Evolutionary conservation across 2,888 invertebrate genomes (phyloP).

Genomic region (Pollenia labialis): DNA sequence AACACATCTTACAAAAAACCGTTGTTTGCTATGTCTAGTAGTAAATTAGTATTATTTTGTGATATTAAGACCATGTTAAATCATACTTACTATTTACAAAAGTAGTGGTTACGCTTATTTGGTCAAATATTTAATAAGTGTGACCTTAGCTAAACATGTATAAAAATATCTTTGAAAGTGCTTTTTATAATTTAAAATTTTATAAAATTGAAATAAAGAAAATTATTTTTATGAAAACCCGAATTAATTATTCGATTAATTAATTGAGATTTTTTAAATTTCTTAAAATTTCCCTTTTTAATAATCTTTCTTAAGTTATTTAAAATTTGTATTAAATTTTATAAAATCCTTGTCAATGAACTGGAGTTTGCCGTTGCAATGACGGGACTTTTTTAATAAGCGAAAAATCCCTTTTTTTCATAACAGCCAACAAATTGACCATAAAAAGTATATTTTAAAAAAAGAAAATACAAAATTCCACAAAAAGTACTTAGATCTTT

Average conservation of each 20-base stretch:
- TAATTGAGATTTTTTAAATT: too few species aligned
- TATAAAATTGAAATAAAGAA: background rate
- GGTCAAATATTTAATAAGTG: too few species aligned
- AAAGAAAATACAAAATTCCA: background rate
- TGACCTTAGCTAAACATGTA: too few species aligned
- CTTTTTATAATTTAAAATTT: background rate
- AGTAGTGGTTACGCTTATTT: too few species aligned
- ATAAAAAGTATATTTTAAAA: slow-evolving; percentile 21
- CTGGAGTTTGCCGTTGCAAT: background rate
- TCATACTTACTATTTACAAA: too few species aligned
- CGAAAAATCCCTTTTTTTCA: slow-evolving; percentile 17
- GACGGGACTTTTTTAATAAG: slow-evolving; percentile 3
- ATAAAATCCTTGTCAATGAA: background rate
- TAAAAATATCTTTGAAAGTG: background rate
- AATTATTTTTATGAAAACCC: background rate
- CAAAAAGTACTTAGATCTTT: background rate
- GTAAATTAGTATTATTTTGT: too few species aligned
- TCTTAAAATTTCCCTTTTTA: too few species aligned
- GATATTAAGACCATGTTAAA: too few species aligned
- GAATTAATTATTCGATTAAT: background rate
- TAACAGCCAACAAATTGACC: background rate
- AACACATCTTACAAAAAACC: too few species aligned
- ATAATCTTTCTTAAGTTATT: background rate
- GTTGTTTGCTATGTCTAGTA: too few species aligned
- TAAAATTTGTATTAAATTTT: background rate